Percentiles rank a stretch among this genome's conserved stretches.
Conservation (phyloP, 2,797 vertebrate genomes). For the Neoniphon sammara region DNA sequence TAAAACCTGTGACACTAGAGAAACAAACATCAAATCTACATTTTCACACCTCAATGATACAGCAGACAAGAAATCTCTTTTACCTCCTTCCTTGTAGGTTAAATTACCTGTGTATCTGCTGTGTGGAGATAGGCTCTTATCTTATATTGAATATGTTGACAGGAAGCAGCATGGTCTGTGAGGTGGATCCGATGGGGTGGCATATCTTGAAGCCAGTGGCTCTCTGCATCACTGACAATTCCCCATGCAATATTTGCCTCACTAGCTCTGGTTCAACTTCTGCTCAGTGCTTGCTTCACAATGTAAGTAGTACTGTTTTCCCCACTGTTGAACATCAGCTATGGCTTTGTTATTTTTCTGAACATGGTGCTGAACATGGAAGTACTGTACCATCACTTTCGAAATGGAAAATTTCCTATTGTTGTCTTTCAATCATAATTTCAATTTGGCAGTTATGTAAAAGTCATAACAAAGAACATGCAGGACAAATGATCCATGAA, state of each 20-base stretch:
- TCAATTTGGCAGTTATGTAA: too few species aligned
- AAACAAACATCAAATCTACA: constrained; percentile 57
- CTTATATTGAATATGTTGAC: constrained; percentile 77
- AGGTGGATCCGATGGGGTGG: constrained; percentile 73
- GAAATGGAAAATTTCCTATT: neutral
- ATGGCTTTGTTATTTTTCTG: neutral
- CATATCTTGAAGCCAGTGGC: constrained; percentile 66
- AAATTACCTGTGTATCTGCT: constrained; percentile 80
- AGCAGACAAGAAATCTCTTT: constrained; percentile 51
- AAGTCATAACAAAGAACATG: too few species aligned
- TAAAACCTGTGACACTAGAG: constrained; percentile 9
- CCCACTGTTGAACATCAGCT: constrained; percentile 7
- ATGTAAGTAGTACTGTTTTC: constrained; percentile 18
- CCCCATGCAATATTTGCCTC: constrained; percentile 49
- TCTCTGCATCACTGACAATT: constrained; percentile 63
- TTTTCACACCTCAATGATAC: constrained; percentile 37
- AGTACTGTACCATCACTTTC: neutral
- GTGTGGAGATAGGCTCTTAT: constrained; percentile 81
- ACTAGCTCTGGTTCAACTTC: constrained; percentile 39
- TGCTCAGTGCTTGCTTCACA: constrained; percentile 29
- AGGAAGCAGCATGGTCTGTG: constrained; percentile 67
- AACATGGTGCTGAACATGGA: neutral
- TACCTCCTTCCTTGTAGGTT: constrained; percentile 60
- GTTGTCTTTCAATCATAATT: neutral
- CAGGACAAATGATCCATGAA: too few species aligned